Conservation (phyloP, 2,113 vertebrate species). For the Phasianus colchicus region DNA sequence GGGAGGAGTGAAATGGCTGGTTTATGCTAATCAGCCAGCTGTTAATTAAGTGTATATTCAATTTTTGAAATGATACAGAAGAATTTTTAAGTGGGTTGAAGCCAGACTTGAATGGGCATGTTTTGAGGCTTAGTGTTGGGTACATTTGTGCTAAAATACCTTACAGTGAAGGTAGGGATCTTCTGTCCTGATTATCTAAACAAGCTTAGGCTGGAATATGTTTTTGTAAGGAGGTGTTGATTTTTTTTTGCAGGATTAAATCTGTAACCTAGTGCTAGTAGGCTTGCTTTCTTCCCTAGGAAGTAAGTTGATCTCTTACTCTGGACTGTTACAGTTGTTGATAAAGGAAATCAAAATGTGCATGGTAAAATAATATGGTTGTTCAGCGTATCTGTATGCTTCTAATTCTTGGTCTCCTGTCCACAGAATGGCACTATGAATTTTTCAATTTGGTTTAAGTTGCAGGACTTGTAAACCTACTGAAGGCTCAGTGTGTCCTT, state of each 20-base stretch:
- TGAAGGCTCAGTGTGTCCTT: not conserved
- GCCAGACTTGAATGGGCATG: conserved; percentile 63
- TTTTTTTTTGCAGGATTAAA: conserved; percentile 8
- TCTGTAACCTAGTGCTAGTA: not conserved
- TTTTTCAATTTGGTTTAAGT: not conserved
- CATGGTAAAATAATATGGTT: not conserved
- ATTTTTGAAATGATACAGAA: conserved; percentile 43
- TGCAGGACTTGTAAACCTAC: not conserved
- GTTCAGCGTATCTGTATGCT: not conserved
- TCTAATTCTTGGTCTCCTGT: not conserved
- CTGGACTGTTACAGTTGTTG: not conserved
- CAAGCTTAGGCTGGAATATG: conserved; percentile 65
- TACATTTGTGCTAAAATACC: conserved; percentile 33
- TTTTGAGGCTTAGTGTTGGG: conserved; percentile 30
- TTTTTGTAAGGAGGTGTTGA: not conserved
- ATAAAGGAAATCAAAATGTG: not conserved
- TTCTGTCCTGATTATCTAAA: conserved; percentile 46
- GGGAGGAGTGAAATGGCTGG: not conserved
- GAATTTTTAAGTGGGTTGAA: conserved; percentile 40
- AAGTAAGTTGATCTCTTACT: not conserved
- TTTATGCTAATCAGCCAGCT: not conserved
- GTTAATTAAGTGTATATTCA: conserved; percentile 32
- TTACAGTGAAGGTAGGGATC: conserved; percentile 43
- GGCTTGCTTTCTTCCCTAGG: not conserved
- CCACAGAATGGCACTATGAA: not conserved